phyloP scores from a whole-genome alignment of 1,140 invertebrate genomes.

The Aphis gossypii region DNA sequence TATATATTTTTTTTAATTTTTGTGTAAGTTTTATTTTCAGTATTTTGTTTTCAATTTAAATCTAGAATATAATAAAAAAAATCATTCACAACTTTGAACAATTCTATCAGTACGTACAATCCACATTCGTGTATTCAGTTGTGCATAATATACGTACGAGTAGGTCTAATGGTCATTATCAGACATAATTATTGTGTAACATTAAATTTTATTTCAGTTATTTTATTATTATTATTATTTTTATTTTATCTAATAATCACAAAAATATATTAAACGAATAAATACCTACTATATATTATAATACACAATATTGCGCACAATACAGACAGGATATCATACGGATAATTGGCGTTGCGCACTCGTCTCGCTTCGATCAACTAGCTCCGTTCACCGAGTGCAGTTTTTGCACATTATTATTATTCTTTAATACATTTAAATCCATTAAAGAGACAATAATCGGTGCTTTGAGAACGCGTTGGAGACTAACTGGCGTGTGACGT shows the following conservation, averaged over 20 bases:
- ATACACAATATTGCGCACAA: not conserved
- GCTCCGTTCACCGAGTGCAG: not conserved
- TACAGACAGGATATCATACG: not conserved
- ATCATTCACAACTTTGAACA: not conserved
- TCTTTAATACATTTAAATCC: not conserved
- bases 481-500: no score
- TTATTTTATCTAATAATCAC: no score
- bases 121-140: not conserved
- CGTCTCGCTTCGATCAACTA: not conserved
- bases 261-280: no score
- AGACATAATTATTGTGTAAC: not conserved
- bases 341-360: not conserved
- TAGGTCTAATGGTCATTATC: not conserved
- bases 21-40: not conserved
- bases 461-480: no score
- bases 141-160: not conserved
- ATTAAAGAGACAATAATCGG: no score
- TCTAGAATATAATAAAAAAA: not conserved
- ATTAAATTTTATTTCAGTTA: not conserved
- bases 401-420: not conserved
- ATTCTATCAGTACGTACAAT: not conserved
- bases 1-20: not conserved
- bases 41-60: not conserved
- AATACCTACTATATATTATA: no score
- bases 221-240: no score